A percentile compares a stretch with the other conserved stretches of the same genome.
phyloP scores from a whole-genome alignment of 2,797 vertebrate genomes.

The Eremophila alpestris region DNA sequence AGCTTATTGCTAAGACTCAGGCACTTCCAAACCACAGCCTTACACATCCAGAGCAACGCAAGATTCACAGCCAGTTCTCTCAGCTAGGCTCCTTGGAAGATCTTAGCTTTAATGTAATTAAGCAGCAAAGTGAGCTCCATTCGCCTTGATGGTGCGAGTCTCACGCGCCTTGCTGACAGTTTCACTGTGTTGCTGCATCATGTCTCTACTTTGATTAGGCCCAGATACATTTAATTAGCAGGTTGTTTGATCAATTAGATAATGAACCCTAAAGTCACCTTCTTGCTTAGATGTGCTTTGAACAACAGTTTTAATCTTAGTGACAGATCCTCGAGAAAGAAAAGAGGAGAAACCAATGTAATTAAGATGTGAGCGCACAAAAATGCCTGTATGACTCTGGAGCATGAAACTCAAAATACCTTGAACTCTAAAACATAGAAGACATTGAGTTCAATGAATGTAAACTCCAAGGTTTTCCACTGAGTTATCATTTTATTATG shows the following conservation, averaged over 20 bases:
- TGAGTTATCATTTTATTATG: neutral
- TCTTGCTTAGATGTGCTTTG: constrained; percentile 67
- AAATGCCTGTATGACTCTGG: neutral
- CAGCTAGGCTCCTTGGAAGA: neutral
- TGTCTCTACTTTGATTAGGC: constrained; percentile 68
- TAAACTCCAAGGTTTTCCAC: neutral
- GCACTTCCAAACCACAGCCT: neutral
- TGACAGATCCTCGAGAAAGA: neutral
- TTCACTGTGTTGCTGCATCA: constrained; percentile 49
- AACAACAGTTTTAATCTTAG: constrained; percentile 59
- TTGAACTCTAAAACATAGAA: neutral
- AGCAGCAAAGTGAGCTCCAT: neutral
- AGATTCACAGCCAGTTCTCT: neutral
- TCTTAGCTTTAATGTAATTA: constrained; percentile 38
- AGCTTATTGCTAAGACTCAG: neutral
- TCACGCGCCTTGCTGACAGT: constrained; percentile 13
- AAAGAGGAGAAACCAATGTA: neutral
- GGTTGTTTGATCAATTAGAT: constrained; percentile 74
- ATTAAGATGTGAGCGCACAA: constrained; percentile 41
- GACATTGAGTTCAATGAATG: neutral
- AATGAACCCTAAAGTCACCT: constrained; percentile 71
- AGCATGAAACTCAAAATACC: neutral
- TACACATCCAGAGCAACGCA: neutral
- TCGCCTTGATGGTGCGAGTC: neutral
- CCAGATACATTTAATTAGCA: constrained; percentile 76